Conservation (phyloP, 2,113 vertebrate species). For the Erythrolamprus reginae region DNA sequence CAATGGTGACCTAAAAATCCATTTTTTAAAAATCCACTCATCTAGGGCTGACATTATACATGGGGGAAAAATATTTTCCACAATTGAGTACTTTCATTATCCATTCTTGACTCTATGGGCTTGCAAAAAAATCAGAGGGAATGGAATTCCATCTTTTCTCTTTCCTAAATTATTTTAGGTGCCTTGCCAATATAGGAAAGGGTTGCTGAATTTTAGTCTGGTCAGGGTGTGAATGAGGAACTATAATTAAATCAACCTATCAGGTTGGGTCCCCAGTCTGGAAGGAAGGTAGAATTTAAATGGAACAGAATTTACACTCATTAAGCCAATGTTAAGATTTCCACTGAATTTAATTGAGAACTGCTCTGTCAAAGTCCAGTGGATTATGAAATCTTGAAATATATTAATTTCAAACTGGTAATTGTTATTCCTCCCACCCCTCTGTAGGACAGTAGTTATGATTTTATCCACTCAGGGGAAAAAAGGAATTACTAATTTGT, state of each 20-base stretch:
- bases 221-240: neutral
- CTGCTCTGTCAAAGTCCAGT: neutral
- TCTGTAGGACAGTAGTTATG: no score
- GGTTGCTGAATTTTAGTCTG: neutral
- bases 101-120: neutral
- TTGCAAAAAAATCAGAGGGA: neutral
- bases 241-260: neutral
- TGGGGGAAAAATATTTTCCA: neutral
- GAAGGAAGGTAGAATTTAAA: neutral
- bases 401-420: neutral
- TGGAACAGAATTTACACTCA: neutral
- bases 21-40: conserved; percentile 1
- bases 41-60: neutral
- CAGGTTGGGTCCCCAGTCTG: neutral
- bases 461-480: neutral
- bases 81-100: neutral
- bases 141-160: neutral
- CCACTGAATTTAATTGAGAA: neutral
- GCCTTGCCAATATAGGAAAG: no score
- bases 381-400: neutral
- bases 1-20: neutral
- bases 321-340: neutral
- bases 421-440: neutral
- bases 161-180: neutral
- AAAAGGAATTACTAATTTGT: no score